Conservation (phyloP, 2,113 vertebrate species). For the Cololabis saira region DNA sequence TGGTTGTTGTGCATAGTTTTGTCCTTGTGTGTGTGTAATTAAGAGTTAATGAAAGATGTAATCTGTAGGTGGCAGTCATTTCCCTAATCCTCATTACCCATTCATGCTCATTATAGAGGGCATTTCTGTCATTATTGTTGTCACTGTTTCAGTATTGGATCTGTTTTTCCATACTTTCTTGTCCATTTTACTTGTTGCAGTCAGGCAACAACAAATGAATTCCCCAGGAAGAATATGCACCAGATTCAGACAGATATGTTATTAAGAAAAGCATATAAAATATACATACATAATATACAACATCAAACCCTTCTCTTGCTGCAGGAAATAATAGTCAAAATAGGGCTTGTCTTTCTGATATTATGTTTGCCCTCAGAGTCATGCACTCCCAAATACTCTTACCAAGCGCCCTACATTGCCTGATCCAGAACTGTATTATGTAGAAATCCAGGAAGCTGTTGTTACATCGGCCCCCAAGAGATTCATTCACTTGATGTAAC, state of each 20-base stretch:
- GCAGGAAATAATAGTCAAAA: slow-evolving; percentile 70
- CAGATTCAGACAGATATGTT: slow-evolving; percentile 23
- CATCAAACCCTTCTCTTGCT: slow-evolving; percentile 30
- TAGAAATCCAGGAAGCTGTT: slow-evolving; percentile 10
- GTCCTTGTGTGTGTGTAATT: slow-evolving; percentile 19
- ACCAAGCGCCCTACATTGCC: too few species aligned
- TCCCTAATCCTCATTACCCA: slow-evolving; percentile 12
- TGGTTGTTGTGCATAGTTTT: slow-evolving; percentile 26
- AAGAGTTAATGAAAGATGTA: slow-evolving; percentile 47
- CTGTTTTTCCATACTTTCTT: slow-evolving; percentile 19
- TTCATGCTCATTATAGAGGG: slow-evolving; percentile 27
- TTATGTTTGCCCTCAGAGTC: slow-evolving; percentile 26
- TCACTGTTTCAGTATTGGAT: slow-evolving; percentile 6
- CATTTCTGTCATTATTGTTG: slow-evolving; percentile 31
- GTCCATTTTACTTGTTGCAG: slow-evolving; percentile 18
- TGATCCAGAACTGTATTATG: background rate
- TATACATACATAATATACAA: too few species aligned
- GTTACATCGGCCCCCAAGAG: slow-evolving; percentile 24
- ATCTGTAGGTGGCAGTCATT: slow-evolving; percentile 35
- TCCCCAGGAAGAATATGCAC: slow-evolving; percentile 22
- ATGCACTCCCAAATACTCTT: slow-evolving; percentile 1
- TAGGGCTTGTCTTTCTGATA: slow-evolving; percentile 59
- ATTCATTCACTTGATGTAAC: slow-evolving; percentile 30
- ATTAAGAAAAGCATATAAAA: too few species aligned
- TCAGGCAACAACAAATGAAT: slow-evolving; percentile 27